These are phyloP conservation scores for Sinocyclocheilus rhinocerous DNA, from an alignment of 2,113 vertebrate species.

Conservation along the genomic window DNA sequence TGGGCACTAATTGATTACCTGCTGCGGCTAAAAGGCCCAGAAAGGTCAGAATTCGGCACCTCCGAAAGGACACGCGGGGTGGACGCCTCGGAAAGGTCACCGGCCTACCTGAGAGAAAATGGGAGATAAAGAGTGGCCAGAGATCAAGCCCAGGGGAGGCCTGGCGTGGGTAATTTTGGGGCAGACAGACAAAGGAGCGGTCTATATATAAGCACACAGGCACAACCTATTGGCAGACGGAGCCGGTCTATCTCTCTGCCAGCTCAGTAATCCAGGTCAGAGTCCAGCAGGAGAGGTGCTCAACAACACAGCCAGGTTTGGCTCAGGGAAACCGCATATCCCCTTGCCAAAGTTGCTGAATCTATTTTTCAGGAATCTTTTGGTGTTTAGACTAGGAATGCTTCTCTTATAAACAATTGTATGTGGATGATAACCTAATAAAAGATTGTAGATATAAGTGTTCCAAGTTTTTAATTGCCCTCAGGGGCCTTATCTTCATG, in stretches of 20 bases:
- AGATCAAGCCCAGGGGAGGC: slow-evolving; percentile 31
- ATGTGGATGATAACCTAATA: not conserved
- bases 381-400: not conserved
- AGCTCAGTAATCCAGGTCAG: slow-evolving; percentile 62
- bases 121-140: slow-evolving; percentile 65
- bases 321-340: not conserved
- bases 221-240: slow-evolving; percentile 66
- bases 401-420: not conserved
- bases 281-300: slow-evolving; percentile 29
- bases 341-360: not conserved
- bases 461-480: slow-evolving; percentile 39
- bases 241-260: slow-evolving; percentile 56
- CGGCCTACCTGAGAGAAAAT: slow-evolving; percentile 68
- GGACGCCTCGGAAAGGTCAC: slow-evolving; percentile 71
- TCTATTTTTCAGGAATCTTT: not conserved
- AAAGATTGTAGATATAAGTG: not conserved
- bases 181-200: slow-evolving; percentile 66
- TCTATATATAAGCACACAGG: slow-evolving; percentile 74
- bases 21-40: slow-evolving; percentile 69
- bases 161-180: slow-evolving; percentile 56
- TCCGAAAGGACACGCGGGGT: slow-evolving; percentile 74
- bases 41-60: slow-evolving; percentile 77
- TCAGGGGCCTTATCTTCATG: slow-evolving; percentile 33
- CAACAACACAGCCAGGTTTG: slow-evolving; percentile 27
- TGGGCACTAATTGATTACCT: slow-evolving; percentile 78